phyloP scores from a whole-genome alignment of 2,888 invertebrate genomes.

The Scaptomyza caliginosa region DNA sequence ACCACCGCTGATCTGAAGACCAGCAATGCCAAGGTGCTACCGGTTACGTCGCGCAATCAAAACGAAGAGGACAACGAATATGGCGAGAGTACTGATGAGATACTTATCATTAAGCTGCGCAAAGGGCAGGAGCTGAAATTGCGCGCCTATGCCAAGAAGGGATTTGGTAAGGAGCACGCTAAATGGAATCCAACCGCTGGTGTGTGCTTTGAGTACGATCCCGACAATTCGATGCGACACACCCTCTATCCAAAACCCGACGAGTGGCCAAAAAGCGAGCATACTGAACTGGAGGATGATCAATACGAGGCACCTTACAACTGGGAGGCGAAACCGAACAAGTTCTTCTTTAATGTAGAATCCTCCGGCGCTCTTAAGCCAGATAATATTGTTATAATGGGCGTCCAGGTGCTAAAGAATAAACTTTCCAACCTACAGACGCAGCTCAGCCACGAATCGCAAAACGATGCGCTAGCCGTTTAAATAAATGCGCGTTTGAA shows the following conservation, averaged over 20 bases:
- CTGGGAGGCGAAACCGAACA: slow-evolving; percentile 97
- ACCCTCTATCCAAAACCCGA: slow-evolving; percentile 98
- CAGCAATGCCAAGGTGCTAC: slow-evolving; percentile 95
- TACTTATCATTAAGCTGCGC: slow-evolving; percentile 89
- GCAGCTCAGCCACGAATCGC: slow-evolving; percentile 93
- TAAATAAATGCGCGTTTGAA: slow-evolving; percentile 37
- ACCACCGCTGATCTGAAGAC: slow-evolving; percentile 98
- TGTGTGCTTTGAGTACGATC: slow-evolving; percentile 99
- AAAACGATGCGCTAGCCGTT: slow-evolving; percentile 91
- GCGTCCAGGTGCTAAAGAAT: slow-evolving; percentile 95
- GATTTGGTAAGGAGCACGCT: slow-evolving; percentile 96
- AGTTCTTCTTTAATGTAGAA: slow-evolving; percentile 98
- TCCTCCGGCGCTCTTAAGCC: slow-evolving; percentile 97
- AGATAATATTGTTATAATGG: slow-evolving; percentile 98
- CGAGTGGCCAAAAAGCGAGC: slow-evolving; percentile 99
- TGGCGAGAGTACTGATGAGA: slow-evolving; percentile 94
- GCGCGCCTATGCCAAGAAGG: slow-evolving; percentile 97
- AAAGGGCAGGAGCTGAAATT: slow-evolving; percentile 97
- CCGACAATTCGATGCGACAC: slow-evolving; percentile 98
- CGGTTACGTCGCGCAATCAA: slow-evolving; percentile 95
- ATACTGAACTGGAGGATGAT: slow-evolving; percentile 95
- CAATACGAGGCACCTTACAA: slow-evolving; percentile 97
- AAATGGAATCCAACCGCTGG: slow-evolving; percentile 99
- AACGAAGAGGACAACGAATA: slow-evolving; percentile 97
- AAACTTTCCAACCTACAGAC: slow-evolving; percentile 98